A percentile compares a stretch with the other conserved stretches of the same genome.
phyloP scores from a whole-genome alignment of 2,888 invertebrate genomes.

The Mythimna impura region DNA sequence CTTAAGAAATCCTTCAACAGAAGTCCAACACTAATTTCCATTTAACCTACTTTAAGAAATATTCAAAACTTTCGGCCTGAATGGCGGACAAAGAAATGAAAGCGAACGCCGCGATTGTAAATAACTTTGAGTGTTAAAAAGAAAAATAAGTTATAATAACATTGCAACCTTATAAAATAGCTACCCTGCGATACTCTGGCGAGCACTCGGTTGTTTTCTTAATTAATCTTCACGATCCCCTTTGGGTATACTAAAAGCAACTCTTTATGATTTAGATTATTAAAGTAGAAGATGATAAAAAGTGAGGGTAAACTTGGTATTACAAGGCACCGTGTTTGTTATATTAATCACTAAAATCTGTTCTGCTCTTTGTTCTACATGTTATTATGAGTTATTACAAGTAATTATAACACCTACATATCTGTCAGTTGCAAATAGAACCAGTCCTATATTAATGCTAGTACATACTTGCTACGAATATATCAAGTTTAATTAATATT shows the following conservation, averaged over 20 bases:
- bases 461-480: conserved; percentile 38
- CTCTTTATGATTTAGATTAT: conserved; percentile 56
- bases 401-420: conserved; percentile 33
- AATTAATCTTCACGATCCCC: conserved; percentile 56
- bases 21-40: conserved; percentile 40
- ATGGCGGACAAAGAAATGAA: conserved; percentile 52
- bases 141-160: conserved; percentile 59
- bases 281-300: conserved; percentile 43
- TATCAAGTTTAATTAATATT: conserved; percentile 54
- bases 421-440: conserved; percentile 28
- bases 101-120: conserved; percentile 49
- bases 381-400: conserved; percentile 11
- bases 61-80: conserved; percentile 44
- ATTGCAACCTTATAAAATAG: conserved; percentile 57
- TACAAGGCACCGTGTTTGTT: conserved; percentile 21
- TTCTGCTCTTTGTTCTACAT: conserved; percentile 24
- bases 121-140: conserved; percentile 57
- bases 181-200: conserved; percentile 39
- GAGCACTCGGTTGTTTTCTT: conserved; percentile 58
- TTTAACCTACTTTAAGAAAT: conserved; percentile 53
- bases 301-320: conserved; percentile 19
- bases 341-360: conserved; percentile 21
- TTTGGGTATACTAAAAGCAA: conserved; percentile 59
- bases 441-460: conserved; percentile 35
- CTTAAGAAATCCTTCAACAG: conserved; percentile 23